Percentiles rank a stretch among this genome's conserved stretches.
phyloP scores from a whole-genome alignment of 2,113 vertebrate species.

The Tychaedon coryphoeus region DNA sequence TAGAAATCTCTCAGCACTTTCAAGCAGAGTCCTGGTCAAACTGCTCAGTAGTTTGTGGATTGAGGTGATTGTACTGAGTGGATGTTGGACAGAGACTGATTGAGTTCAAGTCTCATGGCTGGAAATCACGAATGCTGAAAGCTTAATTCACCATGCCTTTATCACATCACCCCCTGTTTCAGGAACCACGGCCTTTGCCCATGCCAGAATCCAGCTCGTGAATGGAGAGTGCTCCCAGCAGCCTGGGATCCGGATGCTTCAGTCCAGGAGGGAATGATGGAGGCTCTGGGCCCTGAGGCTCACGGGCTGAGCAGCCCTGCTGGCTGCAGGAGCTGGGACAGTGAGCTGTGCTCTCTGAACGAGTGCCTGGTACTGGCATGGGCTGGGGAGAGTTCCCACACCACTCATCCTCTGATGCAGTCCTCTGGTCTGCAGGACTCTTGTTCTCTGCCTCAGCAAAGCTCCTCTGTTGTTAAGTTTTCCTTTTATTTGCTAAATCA shows the following conservation, averaged over 20 bases:
- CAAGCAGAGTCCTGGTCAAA: not conserved
- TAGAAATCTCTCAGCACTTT: not conserved
- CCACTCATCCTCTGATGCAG: not conserved
- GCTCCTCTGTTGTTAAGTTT: not conserved
- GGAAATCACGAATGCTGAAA: not conserved
- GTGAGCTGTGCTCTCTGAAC: accelerated
- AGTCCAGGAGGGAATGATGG: not conserved
- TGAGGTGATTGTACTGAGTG: not conserved
- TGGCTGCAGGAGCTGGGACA: not conserved
- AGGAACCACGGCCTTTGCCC: not conserved
- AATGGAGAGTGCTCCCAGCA: not conserved
- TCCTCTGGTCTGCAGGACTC: not conserved
- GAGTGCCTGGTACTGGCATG: not conserved
- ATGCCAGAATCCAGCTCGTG: not conserved
- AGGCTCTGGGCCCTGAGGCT: not conserved
- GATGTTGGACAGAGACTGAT: not conserved
- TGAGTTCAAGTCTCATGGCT: not conserved
- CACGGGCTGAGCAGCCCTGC: not conserved
- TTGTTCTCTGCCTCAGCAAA: not conserved
- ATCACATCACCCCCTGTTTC: not conserved
- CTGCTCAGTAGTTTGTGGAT: not conserved
- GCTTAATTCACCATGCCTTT: not conserved
- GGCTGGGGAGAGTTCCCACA: not conserved
- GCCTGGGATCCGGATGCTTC: not conserved
- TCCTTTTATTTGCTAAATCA: not conserved